Conservation (phyloP, 2,888 invertebrate species). For the Tenthredo mesomela region DNA sequence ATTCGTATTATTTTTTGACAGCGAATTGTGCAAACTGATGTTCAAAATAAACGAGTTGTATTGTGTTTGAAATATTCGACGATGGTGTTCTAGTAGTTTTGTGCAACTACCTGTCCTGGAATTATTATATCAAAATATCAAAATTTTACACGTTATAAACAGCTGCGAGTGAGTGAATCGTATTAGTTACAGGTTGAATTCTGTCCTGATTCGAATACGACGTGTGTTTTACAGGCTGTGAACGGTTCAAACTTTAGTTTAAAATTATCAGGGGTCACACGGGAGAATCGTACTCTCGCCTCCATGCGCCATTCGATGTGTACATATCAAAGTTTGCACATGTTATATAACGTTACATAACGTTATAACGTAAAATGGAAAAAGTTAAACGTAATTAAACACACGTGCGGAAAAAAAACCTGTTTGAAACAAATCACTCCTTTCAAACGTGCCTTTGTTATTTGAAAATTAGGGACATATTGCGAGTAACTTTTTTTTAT, state of each 20-base stretch:
- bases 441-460: slow-evolving; percentile 29
- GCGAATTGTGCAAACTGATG: background rate
- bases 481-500: background rate
- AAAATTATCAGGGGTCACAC: slow-evolving; percentile 47
- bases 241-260: slow-evolving; percentile 42
- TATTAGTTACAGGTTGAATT: slow-evolving; percentile 20
- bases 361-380: slow-evolving; percentile 34
- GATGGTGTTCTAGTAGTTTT: background rate
- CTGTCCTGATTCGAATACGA: slow-evolving; percentile 17
- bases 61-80: background rate
- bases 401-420: slow-evolving; percentile 17
- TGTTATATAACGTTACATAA: slow-evolving; percentile 32
- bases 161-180: slow-evolving; percentile 29
- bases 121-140: background rate
- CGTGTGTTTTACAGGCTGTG: slow-evolving; percentile 18
- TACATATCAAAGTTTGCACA: slow-evolving; percentile 42
- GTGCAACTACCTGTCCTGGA: background rate
- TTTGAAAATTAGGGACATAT: slow-evolving; percentile 19
- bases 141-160: slow-evolving; percentile 20
- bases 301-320: slow-evolving; percentile 12
- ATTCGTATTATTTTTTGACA: background rate
- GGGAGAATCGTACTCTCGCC: slow-evolving; percentile 34
- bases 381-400: slow-evolving; percentile 47
- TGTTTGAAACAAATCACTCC: slow-evolving; percentile 32
- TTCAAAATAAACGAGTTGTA: background rate